Base-by-base conservation (phyloP, 2,113 vertebrate species). In the Plectropomus leopardus region DNA sequence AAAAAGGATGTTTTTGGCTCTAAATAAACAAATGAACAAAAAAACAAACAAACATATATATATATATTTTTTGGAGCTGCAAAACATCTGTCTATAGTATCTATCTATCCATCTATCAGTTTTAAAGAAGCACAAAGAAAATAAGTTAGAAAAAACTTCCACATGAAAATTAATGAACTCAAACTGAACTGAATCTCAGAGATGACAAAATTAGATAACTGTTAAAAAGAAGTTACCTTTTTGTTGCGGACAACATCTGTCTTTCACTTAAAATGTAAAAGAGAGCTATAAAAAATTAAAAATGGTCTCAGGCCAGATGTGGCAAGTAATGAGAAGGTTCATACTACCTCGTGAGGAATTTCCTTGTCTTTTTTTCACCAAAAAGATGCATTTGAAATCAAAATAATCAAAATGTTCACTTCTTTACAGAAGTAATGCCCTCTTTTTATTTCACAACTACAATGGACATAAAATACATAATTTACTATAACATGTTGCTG, bases 221-320 rank as follows among this genome's bases (percentile, higher is more conserved):
- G 40, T 72, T 13, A 15, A 58, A 36, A 40, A 9, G 11, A 50
- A 1, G 4, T 24, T 21, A 47, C 9, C 11, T 44, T 26, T 42
- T n/a, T 48, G 16, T 61, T n/a, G n/a, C n/a, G n/a, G n/a, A 30
- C n/a, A 21, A 13, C 47, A 64, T 58, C 34, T 42, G 45, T 55
- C 24, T 44, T 61, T 13, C 40, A 45, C 60, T 54, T 77, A 53
- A 83, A 67, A 51, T 68, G 40, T 80, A 45, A 81, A 78, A 47
- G 13, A 13, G 1, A 23, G 58, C 32, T 40, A 30, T 14, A 7
- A 53, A 54, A 45, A 48, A 45, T 15, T 32, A 53, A 48, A 34
- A 40, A 2, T 7, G 3, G 5, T 42, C 24, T 66, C 32, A 34
- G 10, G 30, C 40, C 68, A 59, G 57, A 51, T 40, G 28, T 50